phyloP scores from a whole-genome alignment of 1,140 invertebrate species.

The Drosophila nikananu region DNA sequence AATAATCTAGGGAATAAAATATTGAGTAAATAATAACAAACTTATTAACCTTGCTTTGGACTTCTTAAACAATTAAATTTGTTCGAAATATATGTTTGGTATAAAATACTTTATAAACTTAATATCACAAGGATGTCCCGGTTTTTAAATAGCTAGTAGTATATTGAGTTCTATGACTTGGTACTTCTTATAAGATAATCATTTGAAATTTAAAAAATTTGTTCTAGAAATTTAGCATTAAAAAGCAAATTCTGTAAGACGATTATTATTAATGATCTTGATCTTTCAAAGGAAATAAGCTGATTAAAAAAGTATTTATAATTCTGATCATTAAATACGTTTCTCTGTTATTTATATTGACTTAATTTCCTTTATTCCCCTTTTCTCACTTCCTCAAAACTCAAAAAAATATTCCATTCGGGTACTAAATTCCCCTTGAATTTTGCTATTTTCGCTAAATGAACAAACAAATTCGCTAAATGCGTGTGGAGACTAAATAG shows the following conservation, averaged over 20 bases:
- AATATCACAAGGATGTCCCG: too few species aligned
- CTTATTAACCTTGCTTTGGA: neutral
- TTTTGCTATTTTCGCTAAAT: constrained; percentile 11
- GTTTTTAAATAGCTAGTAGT: neutral
- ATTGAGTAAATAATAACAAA: neutral
- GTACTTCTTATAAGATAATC: neutral
- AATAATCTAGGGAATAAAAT: neutral
- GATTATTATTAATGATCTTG: too few species aligned
- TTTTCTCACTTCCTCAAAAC: neutral
- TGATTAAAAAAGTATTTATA: neutral
- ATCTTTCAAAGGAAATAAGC: too few species aligned
- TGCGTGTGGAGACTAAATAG: constrained; percentile 16
- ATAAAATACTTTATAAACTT: neutral
- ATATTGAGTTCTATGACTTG: neutral
- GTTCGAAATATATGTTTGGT: too few species aligned
- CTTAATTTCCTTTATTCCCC: neutral
- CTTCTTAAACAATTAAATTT: neutral
- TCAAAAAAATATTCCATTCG: constrained; percentile 11
- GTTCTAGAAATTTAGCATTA: neutral
- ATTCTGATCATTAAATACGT: neutral
- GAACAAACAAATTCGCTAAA: constrained; percentile 17
- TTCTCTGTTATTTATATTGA: constrained; percentile 10
- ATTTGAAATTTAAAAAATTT: too few species aligned
- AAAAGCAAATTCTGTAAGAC: too few species aligned
- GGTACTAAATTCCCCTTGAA: constrained; percentile 4